Conservation (phyloP, 2,797 vertebrate species). For the Scyliorhinus canicula region DNA sequence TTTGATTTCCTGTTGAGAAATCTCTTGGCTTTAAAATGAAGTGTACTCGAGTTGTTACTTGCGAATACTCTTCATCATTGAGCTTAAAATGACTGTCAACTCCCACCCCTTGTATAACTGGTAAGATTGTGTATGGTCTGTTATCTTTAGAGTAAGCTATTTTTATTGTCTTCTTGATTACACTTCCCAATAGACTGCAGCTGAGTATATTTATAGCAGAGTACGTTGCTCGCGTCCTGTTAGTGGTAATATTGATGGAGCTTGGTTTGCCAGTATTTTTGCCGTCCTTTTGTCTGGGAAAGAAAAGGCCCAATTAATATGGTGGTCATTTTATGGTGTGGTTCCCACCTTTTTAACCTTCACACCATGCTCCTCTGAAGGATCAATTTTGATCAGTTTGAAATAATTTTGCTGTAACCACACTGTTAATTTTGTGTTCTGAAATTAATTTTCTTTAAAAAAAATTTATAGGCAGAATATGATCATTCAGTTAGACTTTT, state of each 20-base stretch:
- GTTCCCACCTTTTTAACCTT: not conserved
- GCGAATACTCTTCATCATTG: not conserved
- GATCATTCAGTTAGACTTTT: not conserved
- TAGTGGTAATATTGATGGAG: conserved; percentile 15
- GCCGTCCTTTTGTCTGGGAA: not conserved
- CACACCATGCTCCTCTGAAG: not conserved
- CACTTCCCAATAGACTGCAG: not conserved
- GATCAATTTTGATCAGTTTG: not conserved
- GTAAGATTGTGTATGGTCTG: not conserved
- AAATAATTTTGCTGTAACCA: not conserved
- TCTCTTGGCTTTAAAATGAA: not conserved
- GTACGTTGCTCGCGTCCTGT: not conserved
- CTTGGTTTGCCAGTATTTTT: conserved; percentile 25
- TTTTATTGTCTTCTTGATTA: not conserved
- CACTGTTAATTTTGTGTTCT: not conserved
- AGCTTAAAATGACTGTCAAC: not conserved
- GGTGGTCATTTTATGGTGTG: not conserved
- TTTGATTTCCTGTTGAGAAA: not conserved
- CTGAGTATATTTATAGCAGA: conserved; percentile 15
- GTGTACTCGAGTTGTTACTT: not conserved
- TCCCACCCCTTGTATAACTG: not conserved
- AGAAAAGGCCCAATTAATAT: conserved; percentile 9
- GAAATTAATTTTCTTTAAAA: not conserved
- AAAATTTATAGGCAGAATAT: not conserved
- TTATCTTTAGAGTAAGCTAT: not conserved